Conservation (phyloP, 2,113 vertebrate species). For the Craseonycteris thonglongyai region DNA sequence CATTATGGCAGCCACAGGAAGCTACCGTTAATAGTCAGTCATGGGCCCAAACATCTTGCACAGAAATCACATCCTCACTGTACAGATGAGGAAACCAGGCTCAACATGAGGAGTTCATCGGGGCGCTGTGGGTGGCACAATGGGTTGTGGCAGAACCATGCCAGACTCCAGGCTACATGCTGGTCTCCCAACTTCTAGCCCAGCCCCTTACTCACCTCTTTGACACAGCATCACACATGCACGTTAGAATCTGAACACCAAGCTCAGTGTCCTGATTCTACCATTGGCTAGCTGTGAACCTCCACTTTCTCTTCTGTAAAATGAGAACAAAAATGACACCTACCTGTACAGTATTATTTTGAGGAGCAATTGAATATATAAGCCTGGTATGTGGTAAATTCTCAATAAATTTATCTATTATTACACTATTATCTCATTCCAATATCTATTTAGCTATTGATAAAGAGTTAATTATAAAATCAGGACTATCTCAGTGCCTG, state of each 20-base stretch:
- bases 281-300: background rate
- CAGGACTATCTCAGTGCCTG: background rate
- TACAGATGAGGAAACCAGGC: background rate
- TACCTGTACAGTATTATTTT: background rate
- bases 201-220: background rate
- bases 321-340: background rate
- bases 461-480: background rate
- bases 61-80: background rate
- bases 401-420: background rate
- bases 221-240: background rate
- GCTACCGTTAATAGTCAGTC: background rate
- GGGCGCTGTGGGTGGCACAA: background rate
- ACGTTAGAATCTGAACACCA: background rate
- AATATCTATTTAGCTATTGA: background rate
- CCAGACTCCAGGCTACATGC: background rate
- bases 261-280: background rate
- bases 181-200: background rate
- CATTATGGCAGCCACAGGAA: background rate
- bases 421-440: background rate
- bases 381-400: background rate
- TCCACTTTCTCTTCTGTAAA: background rate
- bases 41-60: background rate
- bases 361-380: background rate
- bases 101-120: background rate
- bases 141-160: background rate